phyloP scores from a whole-genome alignment of 2,888 invertebrate genomes.

The Trachelus troglodyta region DNA sequence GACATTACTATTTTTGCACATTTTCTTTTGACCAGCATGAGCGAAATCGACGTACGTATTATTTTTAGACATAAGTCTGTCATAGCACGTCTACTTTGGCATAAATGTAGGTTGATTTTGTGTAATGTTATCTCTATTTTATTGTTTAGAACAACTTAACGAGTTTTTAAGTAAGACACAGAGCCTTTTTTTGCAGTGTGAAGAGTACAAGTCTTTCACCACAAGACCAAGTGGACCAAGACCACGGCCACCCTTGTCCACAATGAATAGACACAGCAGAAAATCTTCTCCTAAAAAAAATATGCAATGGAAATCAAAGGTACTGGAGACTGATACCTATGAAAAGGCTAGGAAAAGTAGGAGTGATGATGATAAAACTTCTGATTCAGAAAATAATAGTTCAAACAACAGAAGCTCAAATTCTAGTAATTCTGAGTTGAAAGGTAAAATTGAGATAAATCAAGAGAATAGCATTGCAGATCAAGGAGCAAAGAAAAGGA shows the following conservation, averaged over 20 bases:
- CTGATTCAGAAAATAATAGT: background rate
- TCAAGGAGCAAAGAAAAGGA: background rate
- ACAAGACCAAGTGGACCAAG: conserved; percentile 11
- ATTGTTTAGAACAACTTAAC: background rate
- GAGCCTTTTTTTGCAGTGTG: conserved; percentile 4
- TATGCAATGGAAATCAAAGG: background rate
- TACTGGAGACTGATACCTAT: background rate
- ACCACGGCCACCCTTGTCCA: conserved; percentile 15
- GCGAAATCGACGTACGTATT: background rate
- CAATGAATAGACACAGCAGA: conserved; percentile 3
- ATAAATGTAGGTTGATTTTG: background rate
- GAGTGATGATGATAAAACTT: background rate
- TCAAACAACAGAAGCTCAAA: background rate
- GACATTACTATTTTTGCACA: background rate
- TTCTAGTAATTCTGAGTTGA: background rate
- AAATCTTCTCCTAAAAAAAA: background rate
- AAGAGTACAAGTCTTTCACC: background rate
- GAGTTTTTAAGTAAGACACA: background rate
- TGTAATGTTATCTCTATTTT: background rate
- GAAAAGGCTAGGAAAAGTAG: background rate
- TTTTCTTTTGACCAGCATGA: background rate
- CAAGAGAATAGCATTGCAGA: background rate
- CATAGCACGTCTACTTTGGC: background rate
- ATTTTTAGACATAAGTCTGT: background rate
- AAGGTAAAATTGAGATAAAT: background rate